phyloP scores from a whole-genome alignment of 2,113 vertebrate genomes.

The Odobenus rosmarus region DNA sequence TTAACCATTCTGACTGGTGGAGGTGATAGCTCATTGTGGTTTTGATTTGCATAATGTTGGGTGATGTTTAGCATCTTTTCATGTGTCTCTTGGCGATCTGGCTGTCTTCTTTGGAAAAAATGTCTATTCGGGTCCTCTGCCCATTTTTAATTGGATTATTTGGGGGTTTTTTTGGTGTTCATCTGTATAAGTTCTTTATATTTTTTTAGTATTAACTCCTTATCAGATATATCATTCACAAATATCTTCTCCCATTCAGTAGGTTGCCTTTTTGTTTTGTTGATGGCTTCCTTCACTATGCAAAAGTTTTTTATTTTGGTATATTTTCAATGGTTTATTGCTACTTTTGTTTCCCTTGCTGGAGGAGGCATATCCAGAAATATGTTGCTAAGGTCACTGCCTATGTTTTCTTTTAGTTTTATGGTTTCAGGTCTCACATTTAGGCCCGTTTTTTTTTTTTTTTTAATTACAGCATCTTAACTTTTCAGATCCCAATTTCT shows the following conservation, averaged over 20 bases:
- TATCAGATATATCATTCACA: neutral
- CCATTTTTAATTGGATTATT: neutral
- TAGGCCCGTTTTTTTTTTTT: neutral
- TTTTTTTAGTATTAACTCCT: neutral
- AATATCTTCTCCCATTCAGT: neutral
- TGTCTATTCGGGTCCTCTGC: neutral
- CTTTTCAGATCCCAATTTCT: constrained; percentile 19
- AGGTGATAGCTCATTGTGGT: neutral
- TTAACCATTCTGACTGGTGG: neutral
- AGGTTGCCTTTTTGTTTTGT: neutral
- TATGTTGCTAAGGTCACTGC: no score
- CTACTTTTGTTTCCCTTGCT: no score
- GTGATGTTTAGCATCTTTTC: neutral
- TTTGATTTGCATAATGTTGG: neutral
- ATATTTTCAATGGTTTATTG: no score
- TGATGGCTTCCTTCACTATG: neutral
- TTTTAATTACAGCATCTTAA: neutral
- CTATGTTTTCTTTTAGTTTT: neutral
- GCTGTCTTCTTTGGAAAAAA: neutral
- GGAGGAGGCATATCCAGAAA: no score
- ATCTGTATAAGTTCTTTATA: neutral
- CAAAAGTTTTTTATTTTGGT: neutral
- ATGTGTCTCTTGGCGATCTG: neutral
- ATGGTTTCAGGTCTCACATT: neutral
- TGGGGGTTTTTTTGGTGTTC: neutral